Evolutionary conservation across 2,888 invertebrate genomes (phyloP).

Genomic region (Choreutis nemorana): DNA sequence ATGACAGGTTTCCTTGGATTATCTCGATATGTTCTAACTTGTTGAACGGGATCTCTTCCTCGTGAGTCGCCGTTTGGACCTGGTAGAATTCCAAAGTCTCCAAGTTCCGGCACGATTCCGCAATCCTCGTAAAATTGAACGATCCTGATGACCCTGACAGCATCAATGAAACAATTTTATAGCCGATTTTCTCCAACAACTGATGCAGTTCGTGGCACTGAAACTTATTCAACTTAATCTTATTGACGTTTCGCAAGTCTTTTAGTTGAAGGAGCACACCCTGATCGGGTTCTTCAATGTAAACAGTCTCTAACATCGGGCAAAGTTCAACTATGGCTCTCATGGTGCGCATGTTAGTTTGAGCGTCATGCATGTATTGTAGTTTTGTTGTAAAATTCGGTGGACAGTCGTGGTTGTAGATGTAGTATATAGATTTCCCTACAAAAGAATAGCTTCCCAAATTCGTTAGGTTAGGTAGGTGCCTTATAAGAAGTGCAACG

Average conservation of each 20-base stretch:
- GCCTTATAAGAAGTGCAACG: slow-evolving; percentile 68
- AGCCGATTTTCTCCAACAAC: slow-evolving; percentile 62
- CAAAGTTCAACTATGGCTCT: slow-evolving; percentile 68
- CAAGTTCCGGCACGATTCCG: slow-evolving; percentile 66
- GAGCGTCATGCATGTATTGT: slow-evolving; percentile 72
- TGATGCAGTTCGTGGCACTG: slow-evolving; percentile 68
- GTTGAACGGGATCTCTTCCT: slow-evolving; percentile 64
- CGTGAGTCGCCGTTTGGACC: slow-evolving; percentile 67
- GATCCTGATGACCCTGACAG: slow-evolving; percentile 65
- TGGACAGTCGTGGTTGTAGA: slow-evolving; percentile 60
- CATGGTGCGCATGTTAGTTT: slow-evolving; percentile 66
- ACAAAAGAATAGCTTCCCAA: slow-evolving; percentile 74
- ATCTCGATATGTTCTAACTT: slow-evolving; percentile 72
- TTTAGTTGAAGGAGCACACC: slow-evolving; percentile 60
- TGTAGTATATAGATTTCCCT: slow-evolving; percentile 67
- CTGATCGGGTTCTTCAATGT: slow-evolving; percentile 69
- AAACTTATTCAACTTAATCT: slow-evolving; percentile 70
- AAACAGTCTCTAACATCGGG: slow-evolving; percentile 70
- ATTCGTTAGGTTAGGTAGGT: slow-evolving; percentile 70
- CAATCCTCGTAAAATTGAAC: slow-evolving; percentile 67
- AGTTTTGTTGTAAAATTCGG: slow-evolving; percentile 68
- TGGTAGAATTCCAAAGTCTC: slow-evolving; percentile 72
- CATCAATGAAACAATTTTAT: slow-evolving; percentile 63
- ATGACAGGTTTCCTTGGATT: slow-evolving; percentile 69
- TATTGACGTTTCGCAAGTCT: slow-evolving; percentile 52